Base-by-base conservation (phyloP, 2,888 invertebrate genomes). In the Sarcophaga carnaria region DNA sequence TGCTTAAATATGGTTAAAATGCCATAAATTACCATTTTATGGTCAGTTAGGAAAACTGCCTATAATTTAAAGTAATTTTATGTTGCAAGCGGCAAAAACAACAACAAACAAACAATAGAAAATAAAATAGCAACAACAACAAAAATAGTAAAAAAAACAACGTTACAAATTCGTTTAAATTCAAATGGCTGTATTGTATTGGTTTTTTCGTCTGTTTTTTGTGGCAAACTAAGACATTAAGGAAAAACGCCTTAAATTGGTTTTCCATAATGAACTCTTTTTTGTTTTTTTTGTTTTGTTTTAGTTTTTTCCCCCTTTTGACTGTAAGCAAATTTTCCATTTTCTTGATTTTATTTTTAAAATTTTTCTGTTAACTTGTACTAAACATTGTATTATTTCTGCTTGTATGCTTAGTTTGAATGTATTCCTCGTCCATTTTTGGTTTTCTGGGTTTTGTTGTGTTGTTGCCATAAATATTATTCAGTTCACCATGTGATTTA, bases 31-130 rank as follows among this genome's bases (percentile, higher is more conserved):
- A 87, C 66, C 20, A 60, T 78, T 83, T 81, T 71, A 78, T 83
- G 78, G 77, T 75, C 78, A 79, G 86, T 80, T 78, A 62, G 20
- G 20, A 64, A 71, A 81, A 83, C 80, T 76, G 69, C 20, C 74
- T 80, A 79, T 87, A 83, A 83, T 81, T 80, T 86, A 69, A 75
- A 77, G 64, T 83, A 71, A 76, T 86, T 86, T 86, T 27, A 45
- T 70, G 17, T 54, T 70, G 25, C 22, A 4, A 63, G 37, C 37
- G 8, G 37, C 37, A 37, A 37, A 27, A 49, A 37, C 59, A 37
- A 10, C 8, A 37, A 37, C 37, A 37, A 10, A 8, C 37, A 37
- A 37, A 8, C 37, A 37, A 37, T 37, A 37, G 37, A 37, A 37
- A 37, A 37, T 37, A 37, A 2, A 8, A 22, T 22, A 27, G 5